Evolutionary conservation across 2,797 vertebrate genomes (phyloP), one percentile per base, ranked within the genome.

Genomic region (Argya squamiceps): DNA sequence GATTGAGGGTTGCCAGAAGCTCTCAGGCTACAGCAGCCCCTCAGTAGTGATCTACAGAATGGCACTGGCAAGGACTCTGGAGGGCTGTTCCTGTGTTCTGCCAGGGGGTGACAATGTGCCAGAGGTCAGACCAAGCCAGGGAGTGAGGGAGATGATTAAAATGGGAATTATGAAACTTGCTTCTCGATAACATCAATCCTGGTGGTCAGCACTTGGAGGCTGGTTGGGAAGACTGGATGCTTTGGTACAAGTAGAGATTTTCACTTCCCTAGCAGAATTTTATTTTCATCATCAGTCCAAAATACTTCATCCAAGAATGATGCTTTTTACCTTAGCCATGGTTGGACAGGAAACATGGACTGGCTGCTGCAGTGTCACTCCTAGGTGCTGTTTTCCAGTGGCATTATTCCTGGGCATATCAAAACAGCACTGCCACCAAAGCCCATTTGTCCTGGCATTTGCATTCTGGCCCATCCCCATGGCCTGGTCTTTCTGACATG

Each of bases 61-160:
- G 52, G 86, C 2, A 2, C 70, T 93, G 89, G 76, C 69, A 67
- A 26, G 41, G 73, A 27, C 78, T 91, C 80, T 24, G 59, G 65
- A 93, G 85, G 32, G 78, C 71, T 83, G 69, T 53, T 93, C 53
- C 3, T 70, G 19, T 83, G 70, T 58, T 75, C 83, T 96, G 91
- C 90, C 91, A 96, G 78, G 65, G 64, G 62, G 50, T 89, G 86
- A 95, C 70, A 91, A 67, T 10, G 62, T 75, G 77, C 92, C 95
- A 96, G 86, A 67, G 78, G 79, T 73, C 37, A 47, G 52, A 76
- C 41, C 58, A 59, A 93, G 80, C 84, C 84, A 85, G 49, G 4
- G 9, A 85, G 44, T 43, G 82, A 75, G 88, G 71, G 80, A 88
- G 88, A 82, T 78, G 30, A 85, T 92, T 88, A 70, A 89, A 91